Percentiles rank a stretch among this genome's conserved stretches.
Evolutionary conservation across 2,113 vertebrate species (phyloP).

Genomic region (Ophthalmolycus amberensis): DNA sequence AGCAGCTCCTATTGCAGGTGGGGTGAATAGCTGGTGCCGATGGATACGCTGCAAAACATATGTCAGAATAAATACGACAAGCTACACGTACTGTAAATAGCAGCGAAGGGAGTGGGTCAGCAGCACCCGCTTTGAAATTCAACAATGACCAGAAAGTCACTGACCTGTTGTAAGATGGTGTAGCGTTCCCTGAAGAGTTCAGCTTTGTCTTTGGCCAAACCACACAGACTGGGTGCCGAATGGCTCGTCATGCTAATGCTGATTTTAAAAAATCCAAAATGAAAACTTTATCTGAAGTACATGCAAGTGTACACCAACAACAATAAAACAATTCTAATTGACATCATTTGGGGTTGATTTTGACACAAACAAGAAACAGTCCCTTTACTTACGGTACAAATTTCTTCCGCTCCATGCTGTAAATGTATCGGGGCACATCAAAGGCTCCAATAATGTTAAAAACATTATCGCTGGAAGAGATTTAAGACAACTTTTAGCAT

Average conservation of each 20-base stretch:
- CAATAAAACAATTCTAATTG: background rate
- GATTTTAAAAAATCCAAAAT: slow-evolving; percentile 22
- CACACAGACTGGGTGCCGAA: slow-evolving; percentile 88
- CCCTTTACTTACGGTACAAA: slow-evolving; percentile 92
- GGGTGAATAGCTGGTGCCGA: slow-evolving; percentile 95
- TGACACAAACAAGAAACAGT: background rate
- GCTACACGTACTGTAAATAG: background rate
- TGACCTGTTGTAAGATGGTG: slow-evolving; percentile 91
- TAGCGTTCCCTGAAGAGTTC: slow-evolving; percentile 95
- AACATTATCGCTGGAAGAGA: slow-evolving; percentile 89
- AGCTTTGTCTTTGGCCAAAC: slow-evolving; percentile 91
- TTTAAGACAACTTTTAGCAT: background rate
- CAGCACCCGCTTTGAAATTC: background rate
- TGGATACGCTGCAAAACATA: slow-evolving; percentile 87
- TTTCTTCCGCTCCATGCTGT: slow-evolving; percentile 94
- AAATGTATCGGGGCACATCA: slow-evolving; percentile 93
- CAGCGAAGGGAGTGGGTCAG: background rate
- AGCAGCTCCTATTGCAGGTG: slow-evolving; percentile 87
- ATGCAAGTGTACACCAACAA: background rate
- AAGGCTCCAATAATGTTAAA: slow-evolving; percentile 98
- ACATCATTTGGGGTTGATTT: background rate
- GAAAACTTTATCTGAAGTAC: background rate
- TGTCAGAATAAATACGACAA: background rate
- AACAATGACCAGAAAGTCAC: background rate
- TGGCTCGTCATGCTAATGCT: slow-evolving; percentile 91